These are phyloP conservation scores for Leptosomus discolor DNA, from an alignment of 2,113 vertebrate species.

Conservation along the genomic window DNA sequence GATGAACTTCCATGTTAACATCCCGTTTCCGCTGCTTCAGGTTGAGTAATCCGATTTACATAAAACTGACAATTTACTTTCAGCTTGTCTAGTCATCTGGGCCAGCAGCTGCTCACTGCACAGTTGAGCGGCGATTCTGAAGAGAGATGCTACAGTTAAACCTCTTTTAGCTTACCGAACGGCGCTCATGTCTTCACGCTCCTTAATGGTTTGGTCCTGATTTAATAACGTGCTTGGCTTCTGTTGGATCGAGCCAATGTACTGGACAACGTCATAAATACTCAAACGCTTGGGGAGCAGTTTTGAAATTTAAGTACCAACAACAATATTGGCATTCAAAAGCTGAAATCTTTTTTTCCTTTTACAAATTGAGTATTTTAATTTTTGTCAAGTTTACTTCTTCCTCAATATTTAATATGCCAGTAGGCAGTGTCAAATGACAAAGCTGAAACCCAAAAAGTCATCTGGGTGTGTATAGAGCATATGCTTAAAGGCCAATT, in stretches of 20 bases:
- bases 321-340: constrained; percentile 14
- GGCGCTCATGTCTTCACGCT: not conserved
- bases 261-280: not conserved
- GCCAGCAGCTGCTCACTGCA: not conserved
- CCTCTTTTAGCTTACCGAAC: not conserved
- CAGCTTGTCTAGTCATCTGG: not conserved
- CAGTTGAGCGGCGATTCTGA: not conserved
- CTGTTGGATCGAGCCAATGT: not conserved
- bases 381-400: constrained; percentile 33
- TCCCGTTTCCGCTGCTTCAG: not conserved
- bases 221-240: not conserved
- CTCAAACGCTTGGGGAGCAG: not conserved
- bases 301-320: constrained; percentile 32
- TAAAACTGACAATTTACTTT: not conserved
- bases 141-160: constrained; percentile 42
- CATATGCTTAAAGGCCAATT: constrained; percentile 40
- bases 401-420: constrained; percentile 1
- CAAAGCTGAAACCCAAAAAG: constrained; percentile 41
- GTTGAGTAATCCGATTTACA: not conserved
- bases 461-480: constrained; percentile 28
- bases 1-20: not conserved
- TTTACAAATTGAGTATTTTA: constrained; percentile 11
- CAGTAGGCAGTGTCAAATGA: constrained; percentile 42
- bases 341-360: constrained; percentile 5
- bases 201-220: not conserved